Base-by-base conservation (phyloP, 2,797 vertebrate genomes). In the Poecilia wingei region DNA sequence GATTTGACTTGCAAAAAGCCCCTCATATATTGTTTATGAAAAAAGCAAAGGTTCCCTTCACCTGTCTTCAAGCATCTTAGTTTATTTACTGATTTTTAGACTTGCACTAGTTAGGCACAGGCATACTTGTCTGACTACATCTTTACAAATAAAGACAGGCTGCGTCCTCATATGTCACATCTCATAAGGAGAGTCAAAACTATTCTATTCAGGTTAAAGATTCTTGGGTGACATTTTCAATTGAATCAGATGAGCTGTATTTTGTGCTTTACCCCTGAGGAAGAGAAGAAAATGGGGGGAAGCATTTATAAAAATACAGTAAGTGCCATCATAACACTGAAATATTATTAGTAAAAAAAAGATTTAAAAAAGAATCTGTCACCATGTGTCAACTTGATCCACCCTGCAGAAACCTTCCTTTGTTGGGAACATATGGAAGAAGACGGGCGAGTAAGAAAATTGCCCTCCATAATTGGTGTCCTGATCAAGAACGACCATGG, bases 1-100 rank as follows among this genome's bases (percentile, higher is more conserved):
- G 97, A 98, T 98, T 98, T 97, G 97, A 99, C 97, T 97, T 98
- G 97, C 96, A 96, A 98, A 98, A 98, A 96, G 97, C 98, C 96
- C 95, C 96, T 99, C 97, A 99, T 98, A 97, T 97, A 98, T 98
- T 97, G 97, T 98, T 98, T 96, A 99, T 99, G 96, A 91, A 91
- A 92, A 95, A 94, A 91, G 87, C 81, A 90, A 94, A 95, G 95
- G 95, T 93, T 95, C 94, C 88, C 94, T 94, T 94, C 73, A 91
- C 91, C 93, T 92, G 90, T 91, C 94, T 93, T 87, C 71, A 77
- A 93, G 94, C 92, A 91, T 93, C 91, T 93, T 94, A 86, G 91
- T 93, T 95, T 98, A 97, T 97, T 98, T 97, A 97, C 97, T 97
- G 97, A 97, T 97, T 98, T 98, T 98, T 97, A 97, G 97, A 97